Conservation (phyloP, 2,797 vertebrate species). For the Avahi laniger region DNA sequence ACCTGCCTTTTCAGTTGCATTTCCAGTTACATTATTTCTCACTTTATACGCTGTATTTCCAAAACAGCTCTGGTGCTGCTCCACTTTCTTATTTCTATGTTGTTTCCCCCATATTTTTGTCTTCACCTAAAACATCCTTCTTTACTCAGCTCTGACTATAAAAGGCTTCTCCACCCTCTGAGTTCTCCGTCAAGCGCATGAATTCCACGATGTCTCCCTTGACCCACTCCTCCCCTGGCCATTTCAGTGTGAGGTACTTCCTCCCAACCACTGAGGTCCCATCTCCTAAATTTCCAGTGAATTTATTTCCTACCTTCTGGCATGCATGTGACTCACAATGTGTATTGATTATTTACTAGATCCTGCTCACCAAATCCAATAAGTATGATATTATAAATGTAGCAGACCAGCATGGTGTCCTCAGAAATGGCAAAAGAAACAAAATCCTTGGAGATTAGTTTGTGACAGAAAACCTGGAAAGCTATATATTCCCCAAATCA, state of each 20-base stretch:
- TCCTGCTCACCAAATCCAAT: not conserved
- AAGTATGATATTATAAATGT: not conserved
- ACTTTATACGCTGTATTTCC: not conserved
- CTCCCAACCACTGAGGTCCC: not conserved
- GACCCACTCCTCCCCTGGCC: not conserved
- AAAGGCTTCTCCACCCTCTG: not conserved
- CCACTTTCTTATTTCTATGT: not conserved
- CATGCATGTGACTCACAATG: not conserved
- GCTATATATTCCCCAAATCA: not conserved
- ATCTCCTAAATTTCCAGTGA: not conserved
- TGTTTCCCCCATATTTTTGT: not conserved
- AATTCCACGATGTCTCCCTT: not conserved
- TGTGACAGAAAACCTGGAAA: constrained; percentile 1
- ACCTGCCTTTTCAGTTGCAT: not conserved
- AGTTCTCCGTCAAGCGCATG: not conserved
- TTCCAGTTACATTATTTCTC: not conserved
- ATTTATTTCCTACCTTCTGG: not conserved
- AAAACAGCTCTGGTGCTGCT: not conserved
- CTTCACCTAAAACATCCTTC: not conserved
- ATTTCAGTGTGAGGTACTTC: not conserved
- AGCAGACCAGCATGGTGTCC: not conserved
- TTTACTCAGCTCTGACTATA: not conserved
- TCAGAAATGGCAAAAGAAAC: not conserved
- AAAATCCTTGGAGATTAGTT: not conserved
- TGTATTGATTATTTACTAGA: not conserved